A percentile compares a stretch with the other conserved stretches of the same genome.
These are phyloP conservation scores for Elysia crispata DNA, from an alignment of 2,888 invertebrate species.

Conservation along the genomic window DNA sequence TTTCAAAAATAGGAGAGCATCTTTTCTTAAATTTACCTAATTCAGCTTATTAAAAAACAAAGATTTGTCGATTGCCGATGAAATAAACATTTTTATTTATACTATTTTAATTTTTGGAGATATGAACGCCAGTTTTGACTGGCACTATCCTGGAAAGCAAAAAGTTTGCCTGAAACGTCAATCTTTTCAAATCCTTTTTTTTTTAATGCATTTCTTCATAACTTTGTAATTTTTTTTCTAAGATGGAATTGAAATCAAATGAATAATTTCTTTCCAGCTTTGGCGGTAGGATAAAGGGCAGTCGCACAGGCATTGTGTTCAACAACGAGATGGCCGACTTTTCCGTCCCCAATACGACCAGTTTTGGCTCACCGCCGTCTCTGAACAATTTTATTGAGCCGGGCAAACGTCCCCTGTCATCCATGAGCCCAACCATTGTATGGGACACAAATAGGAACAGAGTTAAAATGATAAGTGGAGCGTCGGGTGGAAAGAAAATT, in stretches of 20 bases:
- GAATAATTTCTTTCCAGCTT: constrained; percentile 81
- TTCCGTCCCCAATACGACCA: constrained; percentile 81
- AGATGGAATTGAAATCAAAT: background rate
- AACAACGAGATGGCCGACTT: constrained; percentile 96
- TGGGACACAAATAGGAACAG: constrained; percentile 81
- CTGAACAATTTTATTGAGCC: constrained; percentile 90
- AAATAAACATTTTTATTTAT: too few species aligned
- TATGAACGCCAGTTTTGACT: too few species aligned
- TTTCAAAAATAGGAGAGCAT: too few species aligned
- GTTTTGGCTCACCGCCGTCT: constrained; percentile 82
- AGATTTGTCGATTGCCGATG: too few species aligned
- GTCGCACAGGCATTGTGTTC: constrained; percentile 86
- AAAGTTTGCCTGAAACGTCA: background rate
- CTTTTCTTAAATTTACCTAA: too few species aligned
- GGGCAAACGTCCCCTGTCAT: constrained; percentile 90
- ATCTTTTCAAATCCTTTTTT: background rate
- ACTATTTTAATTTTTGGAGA: too few species aligned
- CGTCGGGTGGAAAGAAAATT: constrained; percentile 93
- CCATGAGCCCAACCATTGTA: constrained; percentile 92
- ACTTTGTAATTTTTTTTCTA: too few species aligned
- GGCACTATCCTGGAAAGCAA: too few species aligned
- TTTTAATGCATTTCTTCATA: background rate
- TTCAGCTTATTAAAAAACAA: too few species aligned
- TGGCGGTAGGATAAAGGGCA: constrained; percentile 83
- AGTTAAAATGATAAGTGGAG: constrained; percentile 86